Conservation (phyloP, 2,888 invertebrate genomes). For the Labia minor region DNA sequence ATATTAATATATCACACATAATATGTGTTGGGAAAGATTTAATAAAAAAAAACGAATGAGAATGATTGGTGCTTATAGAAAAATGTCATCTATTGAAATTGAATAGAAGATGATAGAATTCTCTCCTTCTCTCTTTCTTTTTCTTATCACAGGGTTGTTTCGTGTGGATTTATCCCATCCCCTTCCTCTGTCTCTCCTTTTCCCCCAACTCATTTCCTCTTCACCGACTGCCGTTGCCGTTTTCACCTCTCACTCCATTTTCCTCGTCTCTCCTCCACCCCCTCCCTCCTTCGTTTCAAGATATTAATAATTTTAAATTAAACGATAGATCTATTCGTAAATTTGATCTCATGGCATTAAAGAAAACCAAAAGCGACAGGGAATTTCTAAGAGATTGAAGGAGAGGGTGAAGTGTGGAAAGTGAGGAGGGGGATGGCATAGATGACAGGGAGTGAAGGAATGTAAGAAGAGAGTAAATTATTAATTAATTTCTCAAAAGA, state of each 20-base stretch:
- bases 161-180: too few species aligned
- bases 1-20: background rate
- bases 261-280: background rate
- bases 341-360: background rate
- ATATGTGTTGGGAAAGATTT: background rate
- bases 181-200: background rate
- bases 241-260: background rate
- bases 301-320: constrained; percentile 13
- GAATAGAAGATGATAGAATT: background rate
- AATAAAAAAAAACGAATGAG: background rate
- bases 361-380: background rate
- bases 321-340: background rate
- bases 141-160: background rate
- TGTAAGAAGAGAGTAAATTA: background rate
- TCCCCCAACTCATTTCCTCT: background rate
- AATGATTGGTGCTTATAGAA: too few species aligned
- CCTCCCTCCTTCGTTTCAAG: too few species aligned
- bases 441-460: background rate
- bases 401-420: too few species aligned
- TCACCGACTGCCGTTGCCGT: background rate
- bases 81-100: too few species aligned
- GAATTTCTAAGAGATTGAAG: too few species aligned
- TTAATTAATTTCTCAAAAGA: too few species aligned
- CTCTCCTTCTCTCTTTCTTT: background rate
- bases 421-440: too few species aligned